Conservation (phyloP, 1,140 invertebrate species). For the Bombus cullumanus region DNA sequence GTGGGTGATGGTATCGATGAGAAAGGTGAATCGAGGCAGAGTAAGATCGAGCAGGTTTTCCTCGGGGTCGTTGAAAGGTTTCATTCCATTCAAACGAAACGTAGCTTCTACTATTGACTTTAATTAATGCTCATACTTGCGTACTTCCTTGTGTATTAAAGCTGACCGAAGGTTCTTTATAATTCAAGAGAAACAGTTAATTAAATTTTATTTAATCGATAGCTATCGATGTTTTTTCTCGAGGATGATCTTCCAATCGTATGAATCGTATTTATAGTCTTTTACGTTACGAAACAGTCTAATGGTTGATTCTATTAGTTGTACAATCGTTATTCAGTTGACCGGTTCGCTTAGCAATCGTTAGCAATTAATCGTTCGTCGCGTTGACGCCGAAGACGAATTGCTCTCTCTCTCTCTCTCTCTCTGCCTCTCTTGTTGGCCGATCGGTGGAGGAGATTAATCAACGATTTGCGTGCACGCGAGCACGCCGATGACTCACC, state of each 20-base stretch:
- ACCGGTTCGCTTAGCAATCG: slow-evolving; percentile 32
- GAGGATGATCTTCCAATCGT: too few species aligned
- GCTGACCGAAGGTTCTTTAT: too few species aligned
- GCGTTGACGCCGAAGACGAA: slow-evolving; percentile 35
- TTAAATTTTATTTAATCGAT: too few species aligned
- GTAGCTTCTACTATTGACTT: slow-evolving; percentile 26
- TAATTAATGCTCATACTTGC: slow-evolving; percentile 13
- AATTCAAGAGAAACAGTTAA: too few species aligned
- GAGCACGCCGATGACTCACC: slow-evolving; percentile 21
- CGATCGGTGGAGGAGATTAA: slow-evolving; percentile 58
- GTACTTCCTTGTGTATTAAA: neutral
- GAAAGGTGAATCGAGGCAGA: neutral
- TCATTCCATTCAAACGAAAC: neutral
- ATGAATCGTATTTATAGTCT: neutral
- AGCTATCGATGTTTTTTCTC: too few species aligned
- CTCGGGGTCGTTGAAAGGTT: neutral
- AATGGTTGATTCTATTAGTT: slow-evolving; percentile 41
- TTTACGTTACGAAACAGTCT: slow-evolving; percentile 2
- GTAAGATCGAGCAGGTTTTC: slow-evolving; percentile 11
- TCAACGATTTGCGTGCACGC: slow-evolving; percentile 51
- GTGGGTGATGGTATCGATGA: neutral
- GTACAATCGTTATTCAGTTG: slow-evolving; percentile 38
- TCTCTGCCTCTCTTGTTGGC: slow-evolving; percentile 20
- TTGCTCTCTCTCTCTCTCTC: slow-evolving; percentile 5
- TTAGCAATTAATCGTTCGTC: slow-evolving; percentile 49